Evolutionary conservation across 2,113 vertebrate species (phyloP).

Genomic region (Prunella fulvescens): DNA sequence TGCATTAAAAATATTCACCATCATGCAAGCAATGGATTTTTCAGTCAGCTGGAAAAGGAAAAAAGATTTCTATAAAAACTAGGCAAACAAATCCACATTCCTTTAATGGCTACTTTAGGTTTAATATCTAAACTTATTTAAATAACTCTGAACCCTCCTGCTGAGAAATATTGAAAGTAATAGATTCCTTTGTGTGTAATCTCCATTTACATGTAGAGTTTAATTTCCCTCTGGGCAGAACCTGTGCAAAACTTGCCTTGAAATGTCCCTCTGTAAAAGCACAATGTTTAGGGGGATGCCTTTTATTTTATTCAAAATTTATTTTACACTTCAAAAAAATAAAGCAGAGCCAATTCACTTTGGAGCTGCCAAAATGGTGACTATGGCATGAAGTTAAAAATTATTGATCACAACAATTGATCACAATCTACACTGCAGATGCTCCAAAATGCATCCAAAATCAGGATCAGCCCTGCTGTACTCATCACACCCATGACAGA

Average conservation of each 20-base stretch:
- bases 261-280: conserved; percentile 75
- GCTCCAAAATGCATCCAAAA: background rate
- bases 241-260: conserved; percentile 79
- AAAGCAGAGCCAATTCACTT: background rate
- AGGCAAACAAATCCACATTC: conserved; percentile 76
- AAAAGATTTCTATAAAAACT: conserved; percentile 64
- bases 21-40: conserved; percentile 72
- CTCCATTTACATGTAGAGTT: conserved; percentile 83
- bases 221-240: conserved; percentile 84
- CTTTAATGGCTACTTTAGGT: conserved; percentile 83
- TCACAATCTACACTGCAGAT: background rate
- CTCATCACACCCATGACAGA: background rate
- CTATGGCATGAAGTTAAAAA: background rate
- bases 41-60: conserved; percentile 71
- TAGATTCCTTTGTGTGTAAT: conserved; percentile 82
- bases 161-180: conserved; percentile 85
- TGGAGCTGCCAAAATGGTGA: background rate
- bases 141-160: conserved; percentile 82
- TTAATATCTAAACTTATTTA: conserved; percentile 87
- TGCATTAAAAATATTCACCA: conserved; percentile 73
- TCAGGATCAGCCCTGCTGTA: background rate
- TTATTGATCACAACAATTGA: background rate
- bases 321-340: conserved; percentile 53
- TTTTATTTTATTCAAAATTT: conserved; percentile 79
- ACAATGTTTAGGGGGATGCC: conserved; percentile 68